Evolutionary conservation across 2,888 invertebrate species (phyloP).

Genomic region (Drosophila hamatofila): DNA sequence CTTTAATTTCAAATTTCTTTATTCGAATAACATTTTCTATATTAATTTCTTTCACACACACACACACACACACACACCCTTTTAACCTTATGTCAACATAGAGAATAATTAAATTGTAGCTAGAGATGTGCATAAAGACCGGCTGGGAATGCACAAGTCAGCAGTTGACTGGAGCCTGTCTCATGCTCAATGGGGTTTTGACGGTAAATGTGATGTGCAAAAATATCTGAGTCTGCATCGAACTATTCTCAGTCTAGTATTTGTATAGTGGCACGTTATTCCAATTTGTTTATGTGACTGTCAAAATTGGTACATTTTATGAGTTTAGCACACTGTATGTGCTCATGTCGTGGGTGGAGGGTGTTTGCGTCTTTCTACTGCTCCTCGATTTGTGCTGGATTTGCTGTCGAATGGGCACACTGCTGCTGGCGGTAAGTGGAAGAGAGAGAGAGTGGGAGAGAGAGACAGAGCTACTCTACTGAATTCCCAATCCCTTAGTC

Average conservation of each 20-base stretch:
- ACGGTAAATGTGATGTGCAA: conserved; percentile 27
- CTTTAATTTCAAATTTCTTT: background rate
- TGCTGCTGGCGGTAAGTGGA: conserved; percentile 32
- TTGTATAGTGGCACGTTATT: conserved; percentile 32
- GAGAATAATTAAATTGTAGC: background rate
- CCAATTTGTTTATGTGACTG: conserved; percentile 37
- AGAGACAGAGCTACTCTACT: background rate
- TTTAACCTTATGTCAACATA: background rate
- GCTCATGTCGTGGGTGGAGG: conserved; percentile 38
- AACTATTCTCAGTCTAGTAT: conserved; percentile 31
- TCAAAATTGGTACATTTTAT: background rate
- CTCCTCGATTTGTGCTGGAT: conserved; percentile 21
- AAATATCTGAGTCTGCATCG: background rate
- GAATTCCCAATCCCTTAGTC: conserved; percentile 13
- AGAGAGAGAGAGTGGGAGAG: background rate
- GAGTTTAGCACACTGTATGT: conserved; percentile 30
- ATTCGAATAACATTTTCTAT: background rate
- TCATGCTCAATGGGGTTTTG: conserved; percentile 40
- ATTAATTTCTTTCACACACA: no score
- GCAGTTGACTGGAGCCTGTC: conserved; percentile 40
- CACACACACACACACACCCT: background rate
- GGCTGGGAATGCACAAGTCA: conserved; percentile 42
- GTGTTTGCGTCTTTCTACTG: conserved; percentile 13
- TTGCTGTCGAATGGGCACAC: background rate
- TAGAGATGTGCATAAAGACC: conserved; percentile 40